Percentiles rank a stretch among this genome's conserved stretches.
Evolutionary conservation across 2,113 vertebrate species (phyloP).

Genomic region (Ibidorhyncha struthersii): DNA sequence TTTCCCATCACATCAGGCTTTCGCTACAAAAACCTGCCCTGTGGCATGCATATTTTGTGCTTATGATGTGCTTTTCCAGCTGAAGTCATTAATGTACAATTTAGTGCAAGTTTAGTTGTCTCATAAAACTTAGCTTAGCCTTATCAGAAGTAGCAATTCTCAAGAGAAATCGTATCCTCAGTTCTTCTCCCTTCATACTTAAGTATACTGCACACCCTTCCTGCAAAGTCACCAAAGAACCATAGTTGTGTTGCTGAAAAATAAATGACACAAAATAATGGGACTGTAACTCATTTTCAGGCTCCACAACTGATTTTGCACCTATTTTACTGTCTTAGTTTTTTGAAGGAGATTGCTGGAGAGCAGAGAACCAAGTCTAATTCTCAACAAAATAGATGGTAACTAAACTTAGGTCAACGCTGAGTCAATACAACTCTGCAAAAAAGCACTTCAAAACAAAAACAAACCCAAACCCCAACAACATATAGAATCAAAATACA

Average conservation of each 20-base stretch:
- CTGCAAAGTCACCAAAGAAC: background rate
- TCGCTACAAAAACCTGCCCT: background rate
- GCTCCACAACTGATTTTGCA: background rate
- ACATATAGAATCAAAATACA: background rate
- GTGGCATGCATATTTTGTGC: background rate
- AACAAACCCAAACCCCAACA: background rate
- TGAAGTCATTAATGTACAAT: background rate
- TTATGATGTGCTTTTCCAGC: background rate
- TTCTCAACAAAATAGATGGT: background rate
- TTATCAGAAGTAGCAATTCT: background rate
- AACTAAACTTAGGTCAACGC: background rate
- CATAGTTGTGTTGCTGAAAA: background rate
- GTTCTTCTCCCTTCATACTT: background rate
- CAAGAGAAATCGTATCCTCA: background rate
- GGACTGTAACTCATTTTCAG: background rate
- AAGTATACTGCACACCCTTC: fast-evolving
- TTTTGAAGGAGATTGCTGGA: background rate
- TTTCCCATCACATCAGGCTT: background rate
- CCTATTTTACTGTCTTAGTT: background rate
- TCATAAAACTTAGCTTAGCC: background rate
- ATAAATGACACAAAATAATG: background rate
- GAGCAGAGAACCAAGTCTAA: background rate
- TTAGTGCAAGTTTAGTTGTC: background rate
- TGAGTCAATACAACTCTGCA: background rate
- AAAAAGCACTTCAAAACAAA: background rate